Evolutionary conservation across 2,888 invertebrate genomes (phyloP), one percentile per base, ranked within the genome.

Genomic region (Myopa testacea): DNA sequence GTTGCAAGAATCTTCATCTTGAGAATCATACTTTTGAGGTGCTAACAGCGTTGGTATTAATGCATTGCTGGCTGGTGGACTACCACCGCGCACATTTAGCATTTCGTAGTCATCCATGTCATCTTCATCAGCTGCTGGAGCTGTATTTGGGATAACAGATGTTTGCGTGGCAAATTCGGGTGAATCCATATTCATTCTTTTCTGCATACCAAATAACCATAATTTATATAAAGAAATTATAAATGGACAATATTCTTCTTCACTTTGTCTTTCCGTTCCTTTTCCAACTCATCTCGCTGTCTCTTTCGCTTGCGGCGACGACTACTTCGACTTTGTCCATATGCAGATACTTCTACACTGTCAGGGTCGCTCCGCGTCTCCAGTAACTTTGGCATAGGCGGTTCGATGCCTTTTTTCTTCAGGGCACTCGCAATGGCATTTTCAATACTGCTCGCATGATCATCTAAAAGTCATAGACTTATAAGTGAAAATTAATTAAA

Each of bases 401-500:
- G 87, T 76, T 89, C 89, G 52, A 90, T 90, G 38, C 92, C 92
- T 82, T 93, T 93, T 86, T 93, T 94, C 82, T 94, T 94, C 86
- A 95, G 90, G 10, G 93, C 94, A 79, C 93, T 94, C 78, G 93
- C 93, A 81, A 95, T 93, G 14, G 94, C 94, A 86, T 94, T 94
- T 88, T 95, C 95, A 82, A 95, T 93, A 84, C 92, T 93, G 72
- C 93, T 93, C 26, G 95, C 95, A 90, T 94, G 95, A 90, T 95
- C 95, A 86, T 95, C 95, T 86, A 55, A 10, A 62, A 62, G 8
- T 19, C 5, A 14, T 75, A 76, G 38, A 7, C 58, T 38, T 10
- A 40, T 50, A 63, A 38, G 8, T 52, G 34, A 45, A 45, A 19
- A 70, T 67, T 12, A 14, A 3, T 8, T 16, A 50, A 76, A 58